phyloP scores from a whole-genome alignment of 2,888 invertebrate genomes.

The Xestia ashworthii region DNA sequence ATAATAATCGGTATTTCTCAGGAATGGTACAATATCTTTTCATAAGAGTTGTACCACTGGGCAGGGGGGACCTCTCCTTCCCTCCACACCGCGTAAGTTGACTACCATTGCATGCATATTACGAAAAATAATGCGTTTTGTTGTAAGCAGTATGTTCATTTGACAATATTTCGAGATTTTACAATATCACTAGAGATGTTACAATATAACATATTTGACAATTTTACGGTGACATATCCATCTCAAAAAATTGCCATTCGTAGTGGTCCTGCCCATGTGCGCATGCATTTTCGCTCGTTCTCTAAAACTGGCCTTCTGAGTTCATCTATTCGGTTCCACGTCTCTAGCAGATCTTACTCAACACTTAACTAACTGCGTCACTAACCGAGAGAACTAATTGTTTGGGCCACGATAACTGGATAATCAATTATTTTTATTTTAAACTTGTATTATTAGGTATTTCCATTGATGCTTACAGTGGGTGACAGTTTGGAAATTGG shows the following conservation, averaged over 20 bases:
- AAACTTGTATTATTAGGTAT: neutral
- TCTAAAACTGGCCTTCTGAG: slow-evolving; percentile 4
- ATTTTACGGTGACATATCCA: too few species aligned
- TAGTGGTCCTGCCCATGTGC: neutral
- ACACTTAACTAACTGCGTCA: slow-evolving; percentile 52
- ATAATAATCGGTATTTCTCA: too few species aligned
- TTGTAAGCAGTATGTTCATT: too few species aligned
- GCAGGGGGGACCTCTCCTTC: too few species aligned
- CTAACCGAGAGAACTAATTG: slow-evolving; percentile 56
- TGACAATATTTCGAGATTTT: too few species aligned
- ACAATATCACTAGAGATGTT: too few species aligned
- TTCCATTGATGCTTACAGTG: neutral
- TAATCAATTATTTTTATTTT: slow-evolving; percentile 21
- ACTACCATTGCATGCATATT: too few species aligned
- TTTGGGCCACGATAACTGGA: slow-evolving; percentile 21
- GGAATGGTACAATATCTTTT: too few species aligned
- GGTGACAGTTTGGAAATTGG: neutral
- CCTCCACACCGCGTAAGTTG: too few species aligned
- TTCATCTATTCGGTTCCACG: slow-evolving; percentile 12
- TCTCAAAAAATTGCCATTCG: neutral
- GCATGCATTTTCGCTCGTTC: neutral
- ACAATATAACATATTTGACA: too few species aligned
- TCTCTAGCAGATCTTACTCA: slow-evolving; percentile 58
- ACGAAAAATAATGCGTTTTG: too few species aligned
- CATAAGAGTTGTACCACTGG: too few species aligned